Evolutionary conservation across 2,888 invertebrate genomes (phyloP).

Genomic region (Papilio protenor): DNA sequence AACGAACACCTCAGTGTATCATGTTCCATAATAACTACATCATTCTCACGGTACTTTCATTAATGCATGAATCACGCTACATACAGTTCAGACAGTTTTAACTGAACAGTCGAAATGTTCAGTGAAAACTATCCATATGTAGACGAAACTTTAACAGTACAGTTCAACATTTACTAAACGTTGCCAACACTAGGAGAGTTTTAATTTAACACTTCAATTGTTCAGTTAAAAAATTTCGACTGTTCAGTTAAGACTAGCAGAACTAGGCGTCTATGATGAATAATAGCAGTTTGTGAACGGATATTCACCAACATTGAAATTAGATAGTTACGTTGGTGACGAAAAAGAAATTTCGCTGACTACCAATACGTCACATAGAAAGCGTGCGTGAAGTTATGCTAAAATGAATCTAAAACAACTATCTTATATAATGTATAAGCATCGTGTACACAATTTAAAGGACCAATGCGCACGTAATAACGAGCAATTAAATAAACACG

Average conservation of each 20-base stretch:
- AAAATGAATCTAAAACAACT: conserved; percentile 11
- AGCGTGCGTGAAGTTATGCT: conserved; percentile 58
- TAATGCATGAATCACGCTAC: conserved; percentile 43
- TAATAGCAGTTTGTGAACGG: not conserved
- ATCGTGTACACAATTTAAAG: not conserved
- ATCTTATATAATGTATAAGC: not conserved
- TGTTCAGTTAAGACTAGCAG: too few species aligned
- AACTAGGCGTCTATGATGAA: not conserved
- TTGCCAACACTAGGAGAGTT: too few species aligned
- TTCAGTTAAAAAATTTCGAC: too few species aligned
- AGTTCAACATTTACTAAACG: too few species aligned
- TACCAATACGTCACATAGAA: conserved; percentile 53
- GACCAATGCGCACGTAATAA: not conserved
- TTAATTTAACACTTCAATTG: too few species aligned
- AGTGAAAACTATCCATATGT: not conserved
- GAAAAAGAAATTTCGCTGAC: conserved; percentile 39
- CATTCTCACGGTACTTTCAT: conserved; percentile 62
- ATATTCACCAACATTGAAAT: conserved; percentile 1
- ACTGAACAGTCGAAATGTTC: too few species aligned
- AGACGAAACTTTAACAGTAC: not conserved
- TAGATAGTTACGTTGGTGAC: not conserved
- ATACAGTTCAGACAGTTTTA: not conserved
- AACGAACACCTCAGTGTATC: conserved; percentile 51
- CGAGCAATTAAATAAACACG: not conserved
- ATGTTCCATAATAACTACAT: conserved; percentile 52